Base-by-base conservation (phyloP, 1,140 invertebrate genomes). In the Zaprionus camerounensis region DNA sequence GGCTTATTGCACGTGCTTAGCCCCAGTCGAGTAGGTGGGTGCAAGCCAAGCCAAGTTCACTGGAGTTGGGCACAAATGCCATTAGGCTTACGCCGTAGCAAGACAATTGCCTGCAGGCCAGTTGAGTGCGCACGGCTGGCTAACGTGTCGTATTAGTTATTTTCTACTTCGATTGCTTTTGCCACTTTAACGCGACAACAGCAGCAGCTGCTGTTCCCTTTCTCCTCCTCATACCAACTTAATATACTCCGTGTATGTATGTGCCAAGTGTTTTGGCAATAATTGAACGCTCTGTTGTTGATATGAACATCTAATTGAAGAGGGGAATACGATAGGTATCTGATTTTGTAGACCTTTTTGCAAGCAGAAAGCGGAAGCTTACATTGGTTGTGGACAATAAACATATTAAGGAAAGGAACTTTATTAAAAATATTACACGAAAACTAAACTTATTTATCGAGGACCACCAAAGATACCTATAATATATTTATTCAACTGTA, bases 101-200 rank as follows among this genome's bases (percentile, higher is more conserved):
- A 88, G 84, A 90, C 84, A 88, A 88, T 88, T 90, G 84, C 85
- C 85, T 88, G 85, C 83, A 81, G 83, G 80, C 84, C 76, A 78
- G 76, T 81, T 65, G 55, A 55, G 76, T 67, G 58, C 73, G 83
- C 77, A 80, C 61, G 83, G 78, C 75, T 64, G 81, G 74, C 84
- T 87, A 88, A 88, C 84, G 84, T 88, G 84, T 85, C 85, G 84
- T 88, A 88, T 90, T 88, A 88, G 84, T 88, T 88, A 88, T 88
- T 88, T 88, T 88, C 85, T 90, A 88, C 84, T 84, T 90, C 85
- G 85, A 88, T 88, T 88, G 85, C 85, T 81, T 90, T 88, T 88
- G 85, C 85, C 84, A 90, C 85, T 88, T 88, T 90, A 85, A 78
- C 84, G 84, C 84, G 81, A 90, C 81, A 86, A 71, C 82, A 81